Evolutionary conservation across 2,797 vertebrate genomes (phyloP).

Genomic region (Chloroceryle inda): DNA sequence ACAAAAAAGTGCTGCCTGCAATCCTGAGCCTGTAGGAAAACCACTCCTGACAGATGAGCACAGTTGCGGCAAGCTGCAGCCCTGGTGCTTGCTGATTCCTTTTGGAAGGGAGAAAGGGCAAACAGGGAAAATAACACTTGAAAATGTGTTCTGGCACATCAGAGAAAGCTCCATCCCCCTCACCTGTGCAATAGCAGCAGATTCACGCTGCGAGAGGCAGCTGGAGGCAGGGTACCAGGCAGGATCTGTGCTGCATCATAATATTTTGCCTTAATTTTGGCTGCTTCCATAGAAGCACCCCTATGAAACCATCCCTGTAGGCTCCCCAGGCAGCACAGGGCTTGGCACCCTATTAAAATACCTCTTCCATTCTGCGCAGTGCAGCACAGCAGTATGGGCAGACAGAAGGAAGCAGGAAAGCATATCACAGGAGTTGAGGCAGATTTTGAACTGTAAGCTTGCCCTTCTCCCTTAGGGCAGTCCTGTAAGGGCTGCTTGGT

Average conservation of each 20-base stretch:
- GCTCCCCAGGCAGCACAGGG: not conserved
- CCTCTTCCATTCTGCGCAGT: not conserved
- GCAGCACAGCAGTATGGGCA: not conserved
- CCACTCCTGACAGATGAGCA: not conserved
- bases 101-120: slow-evolving; percentile 7
- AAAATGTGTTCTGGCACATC: slow-evolving; percentile 1
- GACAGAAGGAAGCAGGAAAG: not conserved
- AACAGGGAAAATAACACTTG: slow-evolving; percentile 6
- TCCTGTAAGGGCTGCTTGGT: not conserved
- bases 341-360: slow-evolving; percentile 45
- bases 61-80: not conserved
- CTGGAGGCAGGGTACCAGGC: not conserved
- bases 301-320: not conserved
- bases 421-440: not conserved
- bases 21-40: not conserved
- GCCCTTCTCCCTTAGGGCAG: not conserved
- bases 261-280: slow-evolving; percentile 33
- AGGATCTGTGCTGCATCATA: not conserved
- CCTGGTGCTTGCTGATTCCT: not conserved
- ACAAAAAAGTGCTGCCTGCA: not conserved
- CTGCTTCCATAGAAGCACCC: not conserved
- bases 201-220: not conserved
- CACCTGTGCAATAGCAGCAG: not conserved
- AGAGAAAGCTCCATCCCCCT: not conserved
- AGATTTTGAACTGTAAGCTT: not conserved